Evolutionary conservation across 2,888 invertebrate species (phyloP).

Genomic region (Mycalesis mineus): DNA sequence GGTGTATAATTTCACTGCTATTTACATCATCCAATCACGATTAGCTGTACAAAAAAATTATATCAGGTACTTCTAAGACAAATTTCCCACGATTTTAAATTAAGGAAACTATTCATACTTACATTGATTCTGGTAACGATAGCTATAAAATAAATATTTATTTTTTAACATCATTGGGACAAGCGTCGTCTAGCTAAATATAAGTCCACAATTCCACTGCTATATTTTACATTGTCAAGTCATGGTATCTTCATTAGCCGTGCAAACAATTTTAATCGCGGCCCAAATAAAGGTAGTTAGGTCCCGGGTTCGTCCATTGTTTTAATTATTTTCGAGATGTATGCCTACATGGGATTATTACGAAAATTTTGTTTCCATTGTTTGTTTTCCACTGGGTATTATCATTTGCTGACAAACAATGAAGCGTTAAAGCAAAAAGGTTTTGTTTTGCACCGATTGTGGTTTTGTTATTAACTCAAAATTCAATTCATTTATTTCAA

Average conservation of each 20-base stretch:
- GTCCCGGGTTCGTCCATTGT: conserved; percentile 26
- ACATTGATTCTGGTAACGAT: too few species aligned
- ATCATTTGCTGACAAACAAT: not conserved
- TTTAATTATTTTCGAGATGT: conserved; percentile 32
- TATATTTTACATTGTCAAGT: conserved; percentile 48
- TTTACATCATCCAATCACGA: too few species aligned
- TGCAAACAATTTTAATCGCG: conserved; percentile 67
- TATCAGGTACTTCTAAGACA: too few species aligned
- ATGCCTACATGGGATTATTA: conserved; percentile 1
- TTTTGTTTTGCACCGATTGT: not conserved
- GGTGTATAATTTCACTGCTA: too few species aligned
- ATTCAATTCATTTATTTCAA: too few species aligned
- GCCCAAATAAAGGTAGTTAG: conserved; percentile 45
- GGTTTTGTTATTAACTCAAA: not conserved
- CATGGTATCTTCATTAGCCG: conserved; percentile 62
- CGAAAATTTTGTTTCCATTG: conserved; percentile 1
- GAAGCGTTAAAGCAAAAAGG: not conserved
- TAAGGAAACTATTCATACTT: too few species aligned
- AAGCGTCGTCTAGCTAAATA: too few species aligned
- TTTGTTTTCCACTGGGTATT: conserved; percentile 12
- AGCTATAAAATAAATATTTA: too few species aligned
- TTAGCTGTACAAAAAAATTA: too few species aligned
- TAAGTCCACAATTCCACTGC: conserved; percentile 24
- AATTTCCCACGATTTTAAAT: too few species aligned
- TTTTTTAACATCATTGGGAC: too few species aligned